Evolutionary conservation across 30 jellyfish, hydroid and myxozoan genomes (phyloP).

Genomic region (Aurelia aurita complex sp. Pacific): DNA sequence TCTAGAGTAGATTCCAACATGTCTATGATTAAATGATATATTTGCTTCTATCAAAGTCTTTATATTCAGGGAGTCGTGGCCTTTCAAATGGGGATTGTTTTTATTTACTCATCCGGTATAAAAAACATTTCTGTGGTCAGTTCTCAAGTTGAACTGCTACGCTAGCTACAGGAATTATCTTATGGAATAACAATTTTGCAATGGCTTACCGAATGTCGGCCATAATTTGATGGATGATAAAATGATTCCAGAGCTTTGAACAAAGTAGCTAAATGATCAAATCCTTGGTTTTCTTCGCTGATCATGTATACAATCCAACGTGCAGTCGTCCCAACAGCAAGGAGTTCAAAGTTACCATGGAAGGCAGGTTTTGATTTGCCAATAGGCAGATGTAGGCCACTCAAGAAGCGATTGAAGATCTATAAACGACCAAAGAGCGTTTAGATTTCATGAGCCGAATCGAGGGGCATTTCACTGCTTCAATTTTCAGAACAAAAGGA

Average conservation of each 20-base stretch:
- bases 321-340: constrained; percentile 60
- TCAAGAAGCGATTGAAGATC: constrained; percentile 84
- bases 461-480: too few relatives aligned
- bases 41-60: too few relatives aligned
- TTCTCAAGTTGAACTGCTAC: too few relatives aligned
- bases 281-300: constrained; percentile 64
- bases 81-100: too few relatives aligned
- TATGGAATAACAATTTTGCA: background rate
- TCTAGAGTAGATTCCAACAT: too few relatives aligned
- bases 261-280: constrained; percentile 71
- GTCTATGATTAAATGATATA: too few relatives aligned
- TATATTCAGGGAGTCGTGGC: too few relatives aligned
- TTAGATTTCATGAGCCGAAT: too few relatives aligned
- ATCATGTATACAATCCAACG: constrained; percentile 90
- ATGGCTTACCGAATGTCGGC: constrained; percentile 76
- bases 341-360: constrained; percentile 41
- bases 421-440: background rate
- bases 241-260: constrained; percentile 82
- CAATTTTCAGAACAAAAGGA: too few relatives aligned
- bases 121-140: too few relatives aligned
- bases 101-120: too few relatives aligned
- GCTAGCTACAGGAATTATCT: too few relatives aligned
- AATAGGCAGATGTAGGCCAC: constrained; percentile 86
- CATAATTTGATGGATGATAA: constrained; percentile 93
- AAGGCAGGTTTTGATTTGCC: constrained; percentile 63